These are phyloP conservation scores for Melanaphis sacchari DNA, from an alignment of 1,140 invertebrate genomes.

Conservation along the genomic window DNA sequence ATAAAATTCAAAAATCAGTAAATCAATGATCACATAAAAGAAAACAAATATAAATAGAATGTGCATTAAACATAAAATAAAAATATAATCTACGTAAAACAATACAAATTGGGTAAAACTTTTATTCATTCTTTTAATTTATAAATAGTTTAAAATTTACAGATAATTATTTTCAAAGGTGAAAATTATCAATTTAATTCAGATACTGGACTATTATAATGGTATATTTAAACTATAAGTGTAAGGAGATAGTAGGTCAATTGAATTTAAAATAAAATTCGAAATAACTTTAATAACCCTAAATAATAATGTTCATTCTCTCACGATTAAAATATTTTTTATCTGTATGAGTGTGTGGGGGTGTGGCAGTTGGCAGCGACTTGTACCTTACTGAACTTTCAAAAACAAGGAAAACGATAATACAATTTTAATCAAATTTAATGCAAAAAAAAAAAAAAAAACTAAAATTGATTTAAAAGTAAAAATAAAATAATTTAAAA, in stretches of 20 bases:
- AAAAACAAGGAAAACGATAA: background rate
- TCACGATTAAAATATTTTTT: background rate
- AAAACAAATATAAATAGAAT: background rate
- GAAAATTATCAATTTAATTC: background rate
- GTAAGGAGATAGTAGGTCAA: no score
- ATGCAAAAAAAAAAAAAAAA: no score
- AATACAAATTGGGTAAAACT: background rate
- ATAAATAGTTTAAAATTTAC: background rate
- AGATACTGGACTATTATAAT: background rate
- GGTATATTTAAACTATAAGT: no score
- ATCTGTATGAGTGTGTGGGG: background rate
- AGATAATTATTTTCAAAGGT: background rate
- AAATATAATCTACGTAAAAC: background rate
- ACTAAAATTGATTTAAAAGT: no score
- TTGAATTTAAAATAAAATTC: no score
- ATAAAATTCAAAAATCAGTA: background rate
- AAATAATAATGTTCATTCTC: no score
- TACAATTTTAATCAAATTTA: background rate
- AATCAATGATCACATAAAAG: background rate
- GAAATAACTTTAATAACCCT: no score
- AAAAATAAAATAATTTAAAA: no score
- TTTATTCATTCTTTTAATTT: background rate
- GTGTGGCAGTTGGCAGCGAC: background rate
- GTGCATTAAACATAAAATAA: background rate
- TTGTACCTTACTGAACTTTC: background rate